These are phyloP conservation scores for Horisme vitalbata DNA, from an alignment of 2,888 invertebrate species.

Conservation along the genomic window DNA sequence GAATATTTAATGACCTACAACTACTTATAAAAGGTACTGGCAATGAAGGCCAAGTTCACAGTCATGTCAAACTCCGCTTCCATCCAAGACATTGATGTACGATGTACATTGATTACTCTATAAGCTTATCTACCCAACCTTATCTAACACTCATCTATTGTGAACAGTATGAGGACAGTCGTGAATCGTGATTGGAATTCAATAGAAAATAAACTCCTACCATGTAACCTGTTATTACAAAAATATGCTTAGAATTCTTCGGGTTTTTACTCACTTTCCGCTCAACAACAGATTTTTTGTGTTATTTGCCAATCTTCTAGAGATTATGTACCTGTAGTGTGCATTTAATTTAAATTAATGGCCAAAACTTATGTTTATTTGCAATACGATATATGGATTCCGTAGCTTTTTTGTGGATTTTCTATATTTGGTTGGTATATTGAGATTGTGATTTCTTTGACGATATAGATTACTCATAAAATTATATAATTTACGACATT, in stretches of 20 bases:
- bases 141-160: conserved; percentile 44
- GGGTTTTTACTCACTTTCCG: conserved; percentile 10
- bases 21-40: too few species aligned
- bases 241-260: background rate
- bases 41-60: conserved; percentile 48
- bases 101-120: too few species aligned
- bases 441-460: background rate
- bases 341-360: background rate
- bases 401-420: too few species aligned
- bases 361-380: background rate
- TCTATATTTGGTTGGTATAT: too few species aligned
- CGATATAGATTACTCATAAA: conserved; percentile 37
- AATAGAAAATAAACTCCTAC: conserved; percentile 15
- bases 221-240: conserved; percentile 8
- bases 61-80: conserved; percentile 39
- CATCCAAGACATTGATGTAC: conserved; percentile 47
- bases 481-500: conserved; percentile 60
- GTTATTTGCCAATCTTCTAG: too few species aligned
- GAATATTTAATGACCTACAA: too few species aligned
- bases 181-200: conserved; percentile 36
- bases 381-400: too few species aligned
- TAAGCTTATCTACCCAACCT: conserved; percentile 46
- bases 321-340: too few species aligned
- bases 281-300: background rate
- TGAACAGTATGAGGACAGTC: conserved; percentile 37